phyloP scores from a whole-genome alignment of 2,888 invertebrate species.

The Helicoverpa assulta region DNA sequence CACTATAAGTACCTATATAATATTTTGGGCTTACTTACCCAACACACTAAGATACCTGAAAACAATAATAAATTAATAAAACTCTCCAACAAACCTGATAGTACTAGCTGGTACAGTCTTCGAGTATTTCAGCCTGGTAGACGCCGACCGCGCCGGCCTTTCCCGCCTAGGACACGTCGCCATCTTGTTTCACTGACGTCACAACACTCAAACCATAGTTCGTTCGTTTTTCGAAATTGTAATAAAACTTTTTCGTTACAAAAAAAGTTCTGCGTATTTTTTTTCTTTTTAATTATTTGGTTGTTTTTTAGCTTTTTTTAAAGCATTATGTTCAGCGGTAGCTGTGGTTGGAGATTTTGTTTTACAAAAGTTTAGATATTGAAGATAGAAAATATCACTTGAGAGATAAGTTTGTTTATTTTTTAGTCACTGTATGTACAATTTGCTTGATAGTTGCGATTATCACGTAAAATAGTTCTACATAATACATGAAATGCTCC shows the following conservation, averaged over 20 bases:
- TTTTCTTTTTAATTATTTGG: conserved; percentile 23
- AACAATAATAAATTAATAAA: not conserved
- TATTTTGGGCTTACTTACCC: too few species aligned
- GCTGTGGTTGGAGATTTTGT: conserved; percentile 24
- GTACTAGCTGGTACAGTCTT: conserved; percentile 84
- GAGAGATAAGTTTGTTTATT: not conserved
- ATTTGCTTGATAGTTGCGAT: too few species aligned
- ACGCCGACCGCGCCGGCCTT: conserved; percentile 79
- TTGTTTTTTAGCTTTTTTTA: not conserved
- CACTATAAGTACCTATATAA: too few species aligned
- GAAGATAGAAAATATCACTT: not conserved
- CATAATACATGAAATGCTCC: too few species aligned
- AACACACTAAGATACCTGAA: not conserved
- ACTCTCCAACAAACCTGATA: conserved; percentile 74
- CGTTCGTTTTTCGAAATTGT: conserved; percentile 42
- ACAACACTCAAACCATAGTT: conserved; percentile 53
- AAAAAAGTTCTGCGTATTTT: conserved; percentile 60
- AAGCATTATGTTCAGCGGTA: conserved; percentile 59
- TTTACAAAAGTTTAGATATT: conserved; percentile 1
- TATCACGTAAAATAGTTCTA: too few species aligned
- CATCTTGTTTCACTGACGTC: conserved; percentile 65
- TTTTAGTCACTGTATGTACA: not conserved
- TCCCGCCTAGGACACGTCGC: conserved; percentile 84
- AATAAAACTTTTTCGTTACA: conserved; percentile 53
- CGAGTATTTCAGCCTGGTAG: conserved; percentile 83